A percentile compares a stretch with the other conserved stretches of the same genome.
phyloP scores from a whole-genome alignment of 2,888 invertebrate species.

The Shargacucullia verbasci region DNA sequence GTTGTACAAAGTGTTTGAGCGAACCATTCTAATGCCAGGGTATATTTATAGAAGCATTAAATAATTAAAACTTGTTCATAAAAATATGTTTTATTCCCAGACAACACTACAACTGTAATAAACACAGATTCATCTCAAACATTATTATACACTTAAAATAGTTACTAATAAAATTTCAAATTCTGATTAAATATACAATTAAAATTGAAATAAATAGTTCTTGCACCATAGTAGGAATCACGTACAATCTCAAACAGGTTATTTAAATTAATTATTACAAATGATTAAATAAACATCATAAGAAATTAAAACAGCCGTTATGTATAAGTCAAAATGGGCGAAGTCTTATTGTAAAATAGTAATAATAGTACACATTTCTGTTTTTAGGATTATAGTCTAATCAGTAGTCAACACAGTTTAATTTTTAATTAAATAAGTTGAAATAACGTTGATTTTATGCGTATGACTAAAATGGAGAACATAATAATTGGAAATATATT shows the following conservation, averaged over 20 bases:
- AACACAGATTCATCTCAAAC: constrained; percentile 40
- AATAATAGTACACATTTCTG: no score
- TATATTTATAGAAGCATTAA: background rate
- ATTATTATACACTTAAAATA: constrained; percentile 19
- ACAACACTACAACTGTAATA: constrained; percentile 39
- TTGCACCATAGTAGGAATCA: constrained; percentile 38
- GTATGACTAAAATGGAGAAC: no score
- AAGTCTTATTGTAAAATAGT: background rate
- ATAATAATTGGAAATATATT: no score
- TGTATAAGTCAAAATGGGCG: constrained; percentile 2
- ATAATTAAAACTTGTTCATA: background rate
- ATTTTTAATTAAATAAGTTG: background rate
- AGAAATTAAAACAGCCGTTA: constrained; percentile 22
- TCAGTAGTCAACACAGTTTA: constrained; percentile 1
- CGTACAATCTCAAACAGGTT: constrained; percentile 26
- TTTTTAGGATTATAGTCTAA: no score
- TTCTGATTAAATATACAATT: constrained; percentile 18
- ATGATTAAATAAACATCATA: constrained; percentile 1
- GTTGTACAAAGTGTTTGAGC: no score
- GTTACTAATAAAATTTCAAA: constrained; percentile 26
- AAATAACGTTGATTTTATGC: background rate
- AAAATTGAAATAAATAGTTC: constrained; percentile 29
- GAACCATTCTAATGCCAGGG: no score
- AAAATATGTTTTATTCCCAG: constrained; percentile 40
- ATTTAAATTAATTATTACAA: constrained; percentile 4